Evolutionary conservation across 1,140 invertebrate species (phyloP).

Genomic region (Geopemphigus sp.): DNA sequence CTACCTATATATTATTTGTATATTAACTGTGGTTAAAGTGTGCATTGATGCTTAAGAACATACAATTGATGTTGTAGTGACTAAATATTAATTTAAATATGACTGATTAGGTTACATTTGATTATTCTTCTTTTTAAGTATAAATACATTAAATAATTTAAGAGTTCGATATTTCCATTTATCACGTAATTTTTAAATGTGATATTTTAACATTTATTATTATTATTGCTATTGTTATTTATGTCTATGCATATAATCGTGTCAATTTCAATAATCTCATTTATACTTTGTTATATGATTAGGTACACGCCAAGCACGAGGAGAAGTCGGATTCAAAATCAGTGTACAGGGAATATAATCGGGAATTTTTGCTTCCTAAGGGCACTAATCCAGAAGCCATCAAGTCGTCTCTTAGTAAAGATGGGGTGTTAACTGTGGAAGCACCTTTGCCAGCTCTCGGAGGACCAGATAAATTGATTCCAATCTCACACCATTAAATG

Average conservation of each 20-base stretch:
- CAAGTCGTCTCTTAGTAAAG: constrained; percentile 84
- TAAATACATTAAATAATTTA: no score
- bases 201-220: no score
- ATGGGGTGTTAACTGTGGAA: constrained; percentile 89
- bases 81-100: no score
- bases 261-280: not conserved
- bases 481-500: constrained; percentile 69
- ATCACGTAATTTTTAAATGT: no score
- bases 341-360: constrained; percentile 92
- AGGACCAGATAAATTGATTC: constrained; percentile 72
- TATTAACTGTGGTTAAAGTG: no score
- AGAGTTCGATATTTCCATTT: no score
- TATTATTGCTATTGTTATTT: no score
- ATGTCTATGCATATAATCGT: not conserved
- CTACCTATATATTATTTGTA: no score
- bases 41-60: no score
- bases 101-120: no score
- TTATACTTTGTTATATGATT: constrained; percentile 54
- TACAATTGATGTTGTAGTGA: no score
- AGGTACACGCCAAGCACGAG: constrained; percentile 95
- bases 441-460: constrained; percentile 80
- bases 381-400: constrained; percentile 90
- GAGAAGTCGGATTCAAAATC: constrained; percentile 92
- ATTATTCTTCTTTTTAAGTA: no score
- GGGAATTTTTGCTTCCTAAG: constrained; percentile 90